These are phyloP conservation scores for Silurus asotus DNA, from an alignment of 2,113 vertebrate genomes.

Conservation along the genomic window DNA sequence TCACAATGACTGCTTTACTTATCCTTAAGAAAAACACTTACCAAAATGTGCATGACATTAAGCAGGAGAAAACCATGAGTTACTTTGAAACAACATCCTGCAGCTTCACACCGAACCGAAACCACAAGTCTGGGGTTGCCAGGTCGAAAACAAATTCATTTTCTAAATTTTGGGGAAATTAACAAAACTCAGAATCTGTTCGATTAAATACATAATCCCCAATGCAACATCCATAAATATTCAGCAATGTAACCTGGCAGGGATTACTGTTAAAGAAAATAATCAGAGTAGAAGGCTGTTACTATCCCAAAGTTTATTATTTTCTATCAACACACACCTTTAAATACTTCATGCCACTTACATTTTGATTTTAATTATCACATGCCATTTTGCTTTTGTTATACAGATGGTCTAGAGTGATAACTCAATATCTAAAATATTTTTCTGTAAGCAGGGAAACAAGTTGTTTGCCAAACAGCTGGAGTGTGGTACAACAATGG, in stretches of 20 bases:
- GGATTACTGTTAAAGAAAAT: background rate
- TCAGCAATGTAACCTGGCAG: background rate
- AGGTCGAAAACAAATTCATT: background rate
- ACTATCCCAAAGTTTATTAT: background rate
- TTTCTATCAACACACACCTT: background rate
- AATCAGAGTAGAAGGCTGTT: too few species aligned
- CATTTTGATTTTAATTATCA: background rate
- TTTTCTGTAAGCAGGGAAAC: too few species aligned
- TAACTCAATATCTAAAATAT: too few species aligned
- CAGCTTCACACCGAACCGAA: background rate
- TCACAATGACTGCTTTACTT: background rate
- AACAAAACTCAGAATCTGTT: background rate
- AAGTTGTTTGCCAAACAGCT: too few species aligned
- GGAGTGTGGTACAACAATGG: too few species aligned
- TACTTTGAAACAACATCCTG: background rate
- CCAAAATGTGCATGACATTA: background rate
- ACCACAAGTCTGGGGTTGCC: background rate
- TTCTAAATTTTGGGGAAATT: accelerated
- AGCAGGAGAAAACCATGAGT: background rate
- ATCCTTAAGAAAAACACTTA: background rate
- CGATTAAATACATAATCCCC: background rate
- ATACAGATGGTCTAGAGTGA: background rate
- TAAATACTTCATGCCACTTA: background rate
- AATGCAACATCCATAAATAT: background rate
- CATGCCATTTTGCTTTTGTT: background rate